phyloP scores from a whole-genome alignment of 2,888 invertebrate species.

The Rhynchonema sp. region DNA sequence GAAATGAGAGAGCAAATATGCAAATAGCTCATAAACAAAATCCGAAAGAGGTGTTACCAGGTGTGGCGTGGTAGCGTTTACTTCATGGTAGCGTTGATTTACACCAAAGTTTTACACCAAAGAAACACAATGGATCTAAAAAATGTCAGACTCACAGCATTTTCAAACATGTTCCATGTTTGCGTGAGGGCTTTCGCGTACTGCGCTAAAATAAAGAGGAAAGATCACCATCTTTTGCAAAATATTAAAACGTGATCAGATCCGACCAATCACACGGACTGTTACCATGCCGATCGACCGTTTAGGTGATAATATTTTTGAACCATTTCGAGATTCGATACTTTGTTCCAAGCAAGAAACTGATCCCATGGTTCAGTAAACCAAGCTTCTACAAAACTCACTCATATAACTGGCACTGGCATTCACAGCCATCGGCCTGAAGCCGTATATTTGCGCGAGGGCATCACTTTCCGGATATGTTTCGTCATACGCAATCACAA shows the following conservation, averaged over 20 bases:
- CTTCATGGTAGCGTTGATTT: too few relatives aligned
- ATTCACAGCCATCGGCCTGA: slow-evolving; percentile 24
- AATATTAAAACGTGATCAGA: neutral
- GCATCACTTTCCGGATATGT: slow-evolving; percentile 30
- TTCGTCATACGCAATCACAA: slow-evolving; percentile 28
- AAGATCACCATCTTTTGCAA: neutral
- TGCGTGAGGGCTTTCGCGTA: neutral
- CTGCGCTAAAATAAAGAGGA: neutral
- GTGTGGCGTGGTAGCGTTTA: too few relatives aligned
- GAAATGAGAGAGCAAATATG: too few relatives aligned
- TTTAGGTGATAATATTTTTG: neutral
- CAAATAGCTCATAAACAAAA: too few relatives aligned
- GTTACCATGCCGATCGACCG: neutral
- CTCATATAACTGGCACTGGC: slow-evolving; percentile 26
- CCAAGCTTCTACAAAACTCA: slow-evolving; percentile 4
- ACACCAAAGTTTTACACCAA: too few relatives aligned
- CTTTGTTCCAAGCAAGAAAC: neutral
- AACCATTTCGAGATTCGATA: neutral
- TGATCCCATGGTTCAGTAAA: neutral
- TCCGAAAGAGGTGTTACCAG: too few relatives aligned
- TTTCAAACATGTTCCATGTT: neutral
- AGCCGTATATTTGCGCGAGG: slow-evolving; percentile 30
- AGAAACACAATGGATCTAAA: neutral
- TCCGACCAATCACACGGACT: neutral
- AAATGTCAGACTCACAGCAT: neutral